Evolutionary conservation across 2,113 vertebrate genomes (phyloP).

Genomic region (Passerina amoena): DNA sequence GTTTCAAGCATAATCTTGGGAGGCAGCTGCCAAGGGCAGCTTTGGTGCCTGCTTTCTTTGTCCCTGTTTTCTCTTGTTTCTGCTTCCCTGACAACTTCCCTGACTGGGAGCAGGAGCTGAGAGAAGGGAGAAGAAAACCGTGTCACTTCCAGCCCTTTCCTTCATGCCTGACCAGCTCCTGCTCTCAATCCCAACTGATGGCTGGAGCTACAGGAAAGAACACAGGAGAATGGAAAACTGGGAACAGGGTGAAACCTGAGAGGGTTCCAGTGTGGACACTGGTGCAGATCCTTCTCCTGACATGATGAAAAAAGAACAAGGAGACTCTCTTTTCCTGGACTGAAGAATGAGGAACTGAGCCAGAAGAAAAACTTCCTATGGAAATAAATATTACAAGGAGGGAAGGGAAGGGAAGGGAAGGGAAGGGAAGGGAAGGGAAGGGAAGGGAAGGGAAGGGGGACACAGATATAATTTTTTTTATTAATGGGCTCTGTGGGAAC

Average conservation of each 20-base stretch:
- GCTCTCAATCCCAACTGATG: not conserved
- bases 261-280: not conserved
- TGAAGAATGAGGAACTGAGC: not conserved
- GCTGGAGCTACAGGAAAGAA: not conserved
- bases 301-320: not conserved
- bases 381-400: not conserved
- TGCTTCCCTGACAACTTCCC: not conserved
- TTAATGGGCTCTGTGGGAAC: not conserved
- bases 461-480: not conserved
- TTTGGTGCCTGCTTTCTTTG: not conserved
- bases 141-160: not conserved
- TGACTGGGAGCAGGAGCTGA: not conserved
- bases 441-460: not conserved
- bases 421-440: too few species aligned
- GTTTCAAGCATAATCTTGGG: not conserved
- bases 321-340: not conserved
- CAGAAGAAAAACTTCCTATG: not conserved
- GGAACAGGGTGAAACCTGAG: not conserved
- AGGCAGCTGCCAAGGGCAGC: not conserved
- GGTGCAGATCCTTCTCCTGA: not conserved
- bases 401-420: too few species aligned
- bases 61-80: not conserved
- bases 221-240: not conserved
- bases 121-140: not conserved
- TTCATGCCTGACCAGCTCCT: not conserved